Conservation (phyloP, 2,888 invertebrate genomes). For the Itoplectis maculator region DNA sequence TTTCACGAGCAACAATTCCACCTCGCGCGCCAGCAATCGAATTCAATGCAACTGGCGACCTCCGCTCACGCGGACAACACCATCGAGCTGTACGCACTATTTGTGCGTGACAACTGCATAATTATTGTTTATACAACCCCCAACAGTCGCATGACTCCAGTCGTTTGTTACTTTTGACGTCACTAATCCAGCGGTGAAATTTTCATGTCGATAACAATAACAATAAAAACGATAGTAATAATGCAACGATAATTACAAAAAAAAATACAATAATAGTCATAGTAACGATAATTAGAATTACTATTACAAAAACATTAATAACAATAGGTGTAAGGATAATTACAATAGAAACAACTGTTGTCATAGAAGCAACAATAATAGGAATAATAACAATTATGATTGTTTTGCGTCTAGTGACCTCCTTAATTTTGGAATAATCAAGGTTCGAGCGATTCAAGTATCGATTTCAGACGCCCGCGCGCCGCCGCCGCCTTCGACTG, state of each 20-base stretch:
- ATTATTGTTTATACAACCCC: constrained; percentile 14
- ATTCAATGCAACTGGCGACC: constrained; percentile 10
- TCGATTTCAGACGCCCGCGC: constrained; percentile 52
- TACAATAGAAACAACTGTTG: background rate
- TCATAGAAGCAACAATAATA: background rate
- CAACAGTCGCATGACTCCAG: constrained; percentile 7
- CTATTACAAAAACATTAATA: no score
- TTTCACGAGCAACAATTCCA: constrained; percentile 40
- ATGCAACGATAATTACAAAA: background rate
- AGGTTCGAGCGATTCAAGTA: constrained; percentile 50
- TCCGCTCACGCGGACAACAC: constrained; percentile 6
- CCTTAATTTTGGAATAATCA: constrained; percentile 53
- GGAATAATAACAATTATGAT: constrained; percentile 1
- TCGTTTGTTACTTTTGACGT: background rate
- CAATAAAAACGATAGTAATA: background rate
- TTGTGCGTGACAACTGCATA: background rate
- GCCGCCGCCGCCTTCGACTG: no score
- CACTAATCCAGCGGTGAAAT: background rate
- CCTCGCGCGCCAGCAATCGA: constrained; percentile 13
- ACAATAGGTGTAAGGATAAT: no score
- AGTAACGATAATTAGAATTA: background rate
- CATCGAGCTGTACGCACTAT: background rate
- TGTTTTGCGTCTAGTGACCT: background rate
- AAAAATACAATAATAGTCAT: background rate
- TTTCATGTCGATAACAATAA: background rate